Base-by-base conservation (phyloP, 1,140 invertebrate genomes). In the Ips typographus region DNA sequence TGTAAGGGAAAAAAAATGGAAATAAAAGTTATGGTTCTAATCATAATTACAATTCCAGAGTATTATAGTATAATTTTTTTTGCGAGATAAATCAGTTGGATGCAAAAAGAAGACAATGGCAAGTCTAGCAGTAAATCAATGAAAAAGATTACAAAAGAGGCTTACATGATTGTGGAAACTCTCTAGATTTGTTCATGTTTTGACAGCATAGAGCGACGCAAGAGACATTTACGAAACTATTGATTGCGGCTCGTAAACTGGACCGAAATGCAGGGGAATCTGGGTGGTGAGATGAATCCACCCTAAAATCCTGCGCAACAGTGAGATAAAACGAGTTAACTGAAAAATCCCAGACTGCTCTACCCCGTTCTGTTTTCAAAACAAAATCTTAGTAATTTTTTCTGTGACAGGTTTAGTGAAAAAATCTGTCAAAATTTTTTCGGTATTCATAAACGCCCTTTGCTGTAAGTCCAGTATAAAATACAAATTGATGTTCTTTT, bases 361-460 rank as follows among this genome's bases (percentile, higher is more conserved):
- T 63, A 62, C 52, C 56, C 47, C 56, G 59, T 57, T 62, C 57
- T 63, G 57, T 66, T 56, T 56, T 38, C 39, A 64, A 68, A 65
- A 56, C 7, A 49, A 65, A 58, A 47, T 2, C 37, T 68, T 36
- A 2, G 37, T 22, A 62, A 47, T 63, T 68, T 60, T 65, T 56
- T 38, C 44, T 41, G 58, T 38, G 38, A 71, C 44, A 8, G 2
- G 69, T 61, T 37, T 41, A 70, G 63, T 70, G 74, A 76, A 77
- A 64, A 72, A 70, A 65, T 61, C n/a, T 42, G 7, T 52, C 76
- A 77, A 74, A 76, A 77, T 77, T 76, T 73, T 77, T 72, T 71
- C 71, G 71, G 71, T 71, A 76, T 75, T 77, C 71, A 71, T 76
- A 73, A 74, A 72, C 73, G 74, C 74, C 71, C 71, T 75, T 77